These are phyloP conservation scores for Leptonema lineaticorne DNA, from an alignment of 1,140 invertebrate species.

Conservation along the genomic window DNA sequence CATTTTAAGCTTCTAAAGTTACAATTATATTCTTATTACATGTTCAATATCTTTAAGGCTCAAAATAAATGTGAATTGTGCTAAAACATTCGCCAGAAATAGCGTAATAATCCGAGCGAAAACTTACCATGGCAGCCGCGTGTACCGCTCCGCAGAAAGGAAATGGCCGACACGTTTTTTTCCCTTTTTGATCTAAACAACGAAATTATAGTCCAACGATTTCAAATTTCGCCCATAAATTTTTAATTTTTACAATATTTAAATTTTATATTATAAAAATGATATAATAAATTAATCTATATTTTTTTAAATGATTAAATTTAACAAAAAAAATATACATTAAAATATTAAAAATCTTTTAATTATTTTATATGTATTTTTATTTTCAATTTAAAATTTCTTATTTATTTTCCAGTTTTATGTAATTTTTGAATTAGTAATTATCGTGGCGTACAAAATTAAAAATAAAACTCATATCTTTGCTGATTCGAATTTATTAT, in stretches of 20 bases:
- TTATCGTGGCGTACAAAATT: too few relatives aligned
- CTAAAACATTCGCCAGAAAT: too few relatives aligned
- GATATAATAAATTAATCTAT: neutral
- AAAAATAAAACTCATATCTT: conserved; percentile 17
- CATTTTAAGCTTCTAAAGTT: neutral
- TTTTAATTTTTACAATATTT: neutral
- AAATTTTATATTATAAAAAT: neutral
- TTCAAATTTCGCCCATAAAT: neutral
- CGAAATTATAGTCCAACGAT: neutral
- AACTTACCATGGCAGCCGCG: conserved; percentile 20
- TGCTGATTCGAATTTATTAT: conserved; percentile 22
- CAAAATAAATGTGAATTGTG: too few relatives aligned
- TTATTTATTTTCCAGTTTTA: too few relatives aligned
- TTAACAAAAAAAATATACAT: neutral
- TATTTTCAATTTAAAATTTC: neutral
- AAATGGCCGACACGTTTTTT: conserved; percentile 17
- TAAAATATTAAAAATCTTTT: neutral
- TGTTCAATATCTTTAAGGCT: too few relatives aligned
- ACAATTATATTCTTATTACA: neutral
- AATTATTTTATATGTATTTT: neutral
- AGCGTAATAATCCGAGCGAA: neutral
- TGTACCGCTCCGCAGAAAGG: conserved; percentile 21
- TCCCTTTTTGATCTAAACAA: neutral
- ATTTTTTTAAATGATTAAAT: neutral
- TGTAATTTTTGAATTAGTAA: too few relatives aligned